Evolutionary conservation across 2,113 vertebrate species (phyloP).

Genomic region (Lipophrys pholis): DNA sequence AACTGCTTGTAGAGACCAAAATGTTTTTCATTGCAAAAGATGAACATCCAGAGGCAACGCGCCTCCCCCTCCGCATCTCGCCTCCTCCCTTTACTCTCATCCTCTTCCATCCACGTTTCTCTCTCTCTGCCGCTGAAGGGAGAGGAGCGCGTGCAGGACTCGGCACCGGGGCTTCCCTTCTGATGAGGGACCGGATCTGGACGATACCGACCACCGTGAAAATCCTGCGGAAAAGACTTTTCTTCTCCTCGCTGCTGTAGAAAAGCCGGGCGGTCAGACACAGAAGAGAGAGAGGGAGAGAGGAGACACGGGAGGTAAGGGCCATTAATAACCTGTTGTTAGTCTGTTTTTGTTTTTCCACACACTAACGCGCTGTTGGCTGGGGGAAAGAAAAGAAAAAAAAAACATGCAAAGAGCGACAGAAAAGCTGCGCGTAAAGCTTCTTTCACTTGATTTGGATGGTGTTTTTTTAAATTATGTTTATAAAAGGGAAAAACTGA

Average conservation of each 20-base stretch:
- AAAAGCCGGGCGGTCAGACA: background rate
- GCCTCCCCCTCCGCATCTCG: background rate
- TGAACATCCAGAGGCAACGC: slow-evolving; percentile 53
- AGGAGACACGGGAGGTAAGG: slow-evolving; percentile 49
- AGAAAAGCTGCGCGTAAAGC: background rate
- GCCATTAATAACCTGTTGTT: slow-evolving; percentile 77
- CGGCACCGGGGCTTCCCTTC: slow-evolving; percentile 40
- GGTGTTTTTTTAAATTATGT: slow-evolving; percentile 12
- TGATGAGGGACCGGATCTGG: slow-evolving; percentile 27
- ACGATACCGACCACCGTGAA: slow-evolving; percentile 11
- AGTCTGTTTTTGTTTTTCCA: slow-evolving; percentile 37
- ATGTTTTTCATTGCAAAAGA: slow-evolving; percentile 25
- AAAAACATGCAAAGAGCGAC: background rate
- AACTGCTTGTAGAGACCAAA: too few species aligned
- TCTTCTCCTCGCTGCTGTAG: slow-evolving; percentile 1
- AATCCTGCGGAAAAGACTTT: slow-evolving; percentile 17
- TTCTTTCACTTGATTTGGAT: background rate
- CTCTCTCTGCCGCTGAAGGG: slow-evolving; percentile 43
- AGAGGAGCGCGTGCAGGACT: slow-evolving; percentile 47
- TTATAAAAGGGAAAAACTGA: slow-evolving; percentile 12
- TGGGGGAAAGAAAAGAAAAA: background rate
- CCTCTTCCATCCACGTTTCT: slow-evolving; percentile 36
- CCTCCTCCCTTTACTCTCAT: background rate
- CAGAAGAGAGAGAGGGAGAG: slow-evolving; percentile 2
- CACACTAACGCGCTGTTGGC: background rate